Evolutionary conservation across 2,888 invertebrate species (phyloP).

Genomic region (Synanthedon myopaeformis): DNA sequence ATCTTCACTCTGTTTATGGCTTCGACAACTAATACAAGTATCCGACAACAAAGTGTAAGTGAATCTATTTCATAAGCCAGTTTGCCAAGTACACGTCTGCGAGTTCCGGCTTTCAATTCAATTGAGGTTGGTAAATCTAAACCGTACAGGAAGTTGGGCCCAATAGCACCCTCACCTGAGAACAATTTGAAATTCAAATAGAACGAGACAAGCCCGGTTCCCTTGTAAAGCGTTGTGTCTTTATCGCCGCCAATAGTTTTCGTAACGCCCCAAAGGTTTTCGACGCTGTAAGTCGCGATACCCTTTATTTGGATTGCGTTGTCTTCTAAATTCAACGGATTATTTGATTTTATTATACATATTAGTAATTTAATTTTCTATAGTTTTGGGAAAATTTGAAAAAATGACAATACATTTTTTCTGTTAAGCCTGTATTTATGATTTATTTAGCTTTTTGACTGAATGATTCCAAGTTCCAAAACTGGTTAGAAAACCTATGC

Average conservation of each 20-base stretch:
- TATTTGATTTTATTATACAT: background rate
- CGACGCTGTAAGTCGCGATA: background rate
- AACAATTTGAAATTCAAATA: constrained; percentile 62
- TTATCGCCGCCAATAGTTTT: constrained; percentile 37
- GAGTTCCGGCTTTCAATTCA: constrained; percentile 43
- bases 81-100: constrained; percentile 15
- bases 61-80: background rate
- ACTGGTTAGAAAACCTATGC: too few relatives aligned
- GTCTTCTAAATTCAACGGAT: background rate
- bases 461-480: too few relatives aligned
- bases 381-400: too few relatives aligned
- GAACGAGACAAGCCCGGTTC: constrained; percentile 43
- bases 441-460: too few relatives aligned
- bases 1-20: background rate
- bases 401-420: too few relatives aligned
- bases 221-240: constrained; percentile 40
- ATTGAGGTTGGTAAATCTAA: constrained; percentile 56
- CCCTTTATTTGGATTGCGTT: background rate
- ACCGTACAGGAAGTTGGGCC: constrained; percentile 51
- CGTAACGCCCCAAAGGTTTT: constrained; percentile 9
- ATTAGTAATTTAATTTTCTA: too few relatives aligned
- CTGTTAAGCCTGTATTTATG: too few relatives aligned
- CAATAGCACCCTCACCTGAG: constrained; percentile 59
- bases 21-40: background rate
- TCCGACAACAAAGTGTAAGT: background rate